Conservation (phyloP, 2,797 vertebrate species). For the Cottoperca gobio region DNA sequence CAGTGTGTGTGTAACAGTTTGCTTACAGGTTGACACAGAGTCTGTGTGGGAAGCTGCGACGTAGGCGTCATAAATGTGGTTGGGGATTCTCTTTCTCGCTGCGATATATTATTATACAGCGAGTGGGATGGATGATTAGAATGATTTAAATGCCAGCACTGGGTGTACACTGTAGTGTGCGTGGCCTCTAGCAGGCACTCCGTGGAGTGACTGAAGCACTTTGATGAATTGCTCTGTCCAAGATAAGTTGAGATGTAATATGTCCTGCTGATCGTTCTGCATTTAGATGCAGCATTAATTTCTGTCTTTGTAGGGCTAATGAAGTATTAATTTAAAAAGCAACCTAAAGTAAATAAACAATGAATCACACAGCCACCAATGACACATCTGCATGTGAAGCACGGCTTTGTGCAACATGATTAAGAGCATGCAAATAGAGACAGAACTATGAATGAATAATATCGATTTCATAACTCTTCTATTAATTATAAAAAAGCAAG, state of each 20-base stretch:
- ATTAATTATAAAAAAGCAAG: conserved; percentile 29
- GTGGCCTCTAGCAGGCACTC: conserved; percentile 46
- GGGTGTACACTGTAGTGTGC: conserved; percentile 35
- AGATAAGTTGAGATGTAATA: conserved; percentile 44
- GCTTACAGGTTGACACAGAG: conserved; percentile 55
- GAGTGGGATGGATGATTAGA: conserved; percentile 75
- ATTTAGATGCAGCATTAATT: conserved; percentile 53
- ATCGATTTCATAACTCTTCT: conserved; percentile 15
- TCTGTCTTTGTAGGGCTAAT: conserved; percentile 34
- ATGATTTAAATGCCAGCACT: conserved; percentile 69
- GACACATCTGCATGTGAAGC: conserved; percentile 41
- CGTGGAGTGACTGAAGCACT: conserved; percentile 37
- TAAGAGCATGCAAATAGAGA: conserved; percentile 10
- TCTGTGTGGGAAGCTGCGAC: conserved; percentile 48
- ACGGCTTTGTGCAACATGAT: conserved; percentile 13
- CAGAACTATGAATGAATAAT: conserved; percentile 14
- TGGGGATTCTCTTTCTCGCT: conserved; percentile 57
- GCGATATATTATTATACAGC: conserved; percentile 66
- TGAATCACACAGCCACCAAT: conserved; percentile 31
- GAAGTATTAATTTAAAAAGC: conserved; percentile 49
- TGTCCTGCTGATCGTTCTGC: conserved; percentile 43
- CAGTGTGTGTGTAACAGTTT: conserved; percentile 28
- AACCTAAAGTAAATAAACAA: conserved; percentile 49
- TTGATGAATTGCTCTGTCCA: conserved; percentile 60
- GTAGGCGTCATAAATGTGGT: conserved; percentile 57